Conservation (phyloP, 2,113 vertebrate genomes). For the Myrmophylax atrothorax region DNA sequence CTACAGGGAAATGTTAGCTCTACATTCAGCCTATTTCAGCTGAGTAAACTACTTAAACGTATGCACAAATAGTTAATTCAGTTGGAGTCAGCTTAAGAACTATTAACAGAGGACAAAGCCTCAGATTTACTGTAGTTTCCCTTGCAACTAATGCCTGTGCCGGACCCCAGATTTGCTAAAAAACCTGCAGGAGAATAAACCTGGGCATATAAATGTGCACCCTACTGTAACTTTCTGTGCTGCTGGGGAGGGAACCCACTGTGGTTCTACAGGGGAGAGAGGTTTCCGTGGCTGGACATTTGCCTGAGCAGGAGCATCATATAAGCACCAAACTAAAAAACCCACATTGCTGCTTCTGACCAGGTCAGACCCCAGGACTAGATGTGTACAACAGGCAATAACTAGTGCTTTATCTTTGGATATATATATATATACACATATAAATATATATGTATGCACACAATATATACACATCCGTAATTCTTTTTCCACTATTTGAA, state of each 20-base stretch:
- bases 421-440: too few species aligned
- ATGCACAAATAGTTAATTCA: background rate
- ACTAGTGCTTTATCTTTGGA: accelerated
- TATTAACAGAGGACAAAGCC: background rate
- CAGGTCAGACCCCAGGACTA: background rate
- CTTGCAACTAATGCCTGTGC: background rate
- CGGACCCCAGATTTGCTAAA: background rate
- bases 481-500: background rate
- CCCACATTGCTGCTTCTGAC: background rate
- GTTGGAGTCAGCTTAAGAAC: background rate
- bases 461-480: too few species aligned
- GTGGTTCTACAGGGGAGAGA: background rate
- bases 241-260: background rate
- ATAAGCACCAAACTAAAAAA: background rate
- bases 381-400: background rate
- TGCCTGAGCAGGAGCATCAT: background rate
- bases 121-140: background rate
- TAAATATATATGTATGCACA: too few species aligned
- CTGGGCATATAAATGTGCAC: too few species aligned
- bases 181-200: background rate
- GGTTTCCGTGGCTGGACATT: background rate
- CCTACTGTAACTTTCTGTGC: background rate
- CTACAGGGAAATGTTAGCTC: background rate
- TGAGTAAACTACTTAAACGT: background rate
- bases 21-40: background rate